Conservation (phyloP, 2,797 vertebrate genomes). For the Nyctalus aviator region DNA sequence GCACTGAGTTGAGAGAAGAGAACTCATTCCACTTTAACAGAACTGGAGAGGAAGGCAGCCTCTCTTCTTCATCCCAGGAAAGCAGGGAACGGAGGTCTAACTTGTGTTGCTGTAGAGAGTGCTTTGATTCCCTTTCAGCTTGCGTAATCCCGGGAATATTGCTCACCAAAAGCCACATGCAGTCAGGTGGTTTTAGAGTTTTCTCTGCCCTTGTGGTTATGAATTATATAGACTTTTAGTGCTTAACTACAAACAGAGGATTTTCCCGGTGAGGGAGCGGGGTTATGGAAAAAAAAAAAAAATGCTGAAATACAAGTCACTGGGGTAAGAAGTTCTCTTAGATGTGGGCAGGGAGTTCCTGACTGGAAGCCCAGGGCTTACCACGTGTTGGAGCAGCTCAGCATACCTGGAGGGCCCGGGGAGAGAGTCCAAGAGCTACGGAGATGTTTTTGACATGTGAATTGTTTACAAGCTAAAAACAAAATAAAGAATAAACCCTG, state of each 20-base stretch:
- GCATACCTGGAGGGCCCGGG: slow-evolving; percentile 28
- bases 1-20: background rate
- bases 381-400: background rate
- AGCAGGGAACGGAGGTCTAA: no score
- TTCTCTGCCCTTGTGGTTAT: slow-evolving; percentile 79
- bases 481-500: slow-evolving; percentile 51
- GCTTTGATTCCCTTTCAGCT: slow-evolving; percentile 78
- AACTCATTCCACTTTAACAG: background rate
- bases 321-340: slow-evolving; percentile 61
- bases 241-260: slow-evolving; percentile 82
- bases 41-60: background rate
- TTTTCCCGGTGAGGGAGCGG: slow-evolving; percentile 84
- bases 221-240: slow-evolving; percentile 77
- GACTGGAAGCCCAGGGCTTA: slow-evolving; percentile 35
- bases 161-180: slow-evolving; percentile 71
- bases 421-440: slow-evolving; percentile 58
- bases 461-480: slow-evolving; percentile 73
- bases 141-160: slow-evolving; percentile 80
- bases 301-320: slow-evolving; percentile 71
- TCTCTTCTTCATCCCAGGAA: background rate
- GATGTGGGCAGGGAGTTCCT: slow-evolving; percentile 55
- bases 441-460: slow-evolving; percentile 34
- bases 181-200: slow-evolving; percentile 70
- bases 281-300: slow-evolving; percentile 77
- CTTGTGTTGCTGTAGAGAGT: slow-evolving; percentile 74